Base-by-base conservation (phyloP, 1,140 invertebrate species). In the Drosophila pruinosa region DNA sequence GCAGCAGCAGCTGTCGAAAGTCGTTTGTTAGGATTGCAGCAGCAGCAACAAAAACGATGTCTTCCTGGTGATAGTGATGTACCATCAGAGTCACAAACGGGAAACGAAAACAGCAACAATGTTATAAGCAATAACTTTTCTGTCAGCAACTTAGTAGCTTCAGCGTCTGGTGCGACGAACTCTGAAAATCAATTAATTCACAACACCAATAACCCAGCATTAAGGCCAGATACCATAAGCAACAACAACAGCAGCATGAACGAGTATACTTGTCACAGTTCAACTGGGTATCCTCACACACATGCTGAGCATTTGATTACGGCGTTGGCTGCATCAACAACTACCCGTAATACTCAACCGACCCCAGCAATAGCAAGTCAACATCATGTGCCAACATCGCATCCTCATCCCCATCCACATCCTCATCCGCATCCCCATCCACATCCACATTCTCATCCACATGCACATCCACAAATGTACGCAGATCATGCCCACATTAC, bases 271-370 rank as follows among this genome's bases (percentile, higher is more conserved):
- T 70, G 54, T 26, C 63, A 70, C 26, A 65, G 68, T 22, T 56
- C 72, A 21, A 72, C 74, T 17, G 59, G 48, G 4, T 76, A 91
- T 68, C 8, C 69, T 3, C 78, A 91, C 54, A 8, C 53, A 15
- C 79, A 91, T 86, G 54, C 79, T 15, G 79, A 88, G 63, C 73
- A 90, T 62, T 50, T 79, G 14, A 90, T 89, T 36, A 65, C 72
- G 19, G 70, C 73, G 0, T 52, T 86, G 5, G 76, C 63, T 14
- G 68, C 79, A 43, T 34, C 31, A 34, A 12, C 31, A 34, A 12
- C 76, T 6, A 59, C 15, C 2, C 74, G 75, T 36, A 73, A 57
- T 48, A 4, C 67, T 36, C 61, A 65, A 21, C 28, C 70, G 4
- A 41, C 70, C 2, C n/a, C 65, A 2, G 12, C 75, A 5, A 57